These are phyloP conservation scores for Phalera bucephala DNA, from an alignment of 2,888 invertebrate genomes.

Conservation along the genomic window DNA sequence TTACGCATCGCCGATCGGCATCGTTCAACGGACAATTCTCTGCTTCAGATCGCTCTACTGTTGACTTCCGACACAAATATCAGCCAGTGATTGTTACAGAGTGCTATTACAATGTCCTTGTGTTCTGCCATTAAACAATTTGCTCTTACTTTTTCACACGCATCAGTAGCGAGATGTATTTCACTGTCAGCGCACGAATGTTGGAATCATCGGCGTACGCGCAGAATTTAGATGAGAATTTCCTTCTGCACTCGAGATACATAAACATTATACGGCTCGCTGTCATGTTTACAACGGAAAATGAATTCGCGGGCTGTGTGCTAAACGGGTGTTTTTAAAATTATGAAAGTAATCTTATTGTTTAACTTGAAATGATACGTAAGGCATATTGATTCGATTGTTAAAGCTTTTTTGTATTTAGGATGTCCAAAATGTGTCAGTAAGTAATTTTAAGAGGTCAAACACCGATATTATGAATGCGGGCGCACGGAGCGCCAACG, in stretches of 20 bases:
- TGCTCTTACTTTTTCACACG: conserved; percentile 77
- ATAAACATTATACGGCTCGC: conserved; percentile 71
- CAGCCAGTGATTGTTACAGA: conserved; percentile 14
- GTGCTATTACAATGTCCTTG: conserved; percentile 16
- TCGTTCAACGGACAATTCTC: conserved; percentile 19
- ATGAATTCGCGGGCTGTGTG: conserved; percentile 63
- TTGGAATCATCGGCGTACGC: conserved; percentile 69
- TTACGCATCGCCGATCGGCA: conserved; percentile 47
- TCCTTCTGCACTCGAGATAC: conserved; percentile 71
- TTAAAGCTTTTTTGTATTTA: conserved; percentile 23
- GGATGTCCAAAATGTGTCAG: conserved; percentile 53
- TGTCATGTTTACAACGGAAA: conserved; percentile 78
- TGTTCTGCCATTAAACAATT: conserved; percentile 23
- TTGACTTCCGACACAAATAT: conserved; percentile 7
- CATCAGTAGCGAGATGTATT: conserved; percentile 66
- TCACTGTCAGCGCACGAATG: conserved; percentile 70
- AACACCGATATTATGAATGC: conserved; percentile 74
- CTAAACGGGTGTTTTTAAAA: conserved; percentile 56
- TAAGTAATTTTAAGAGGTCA: conserved; percentile 66
- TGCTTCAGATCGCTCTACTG: too few relatives aligned
- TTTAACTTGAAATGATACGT: conserved; percentile 24
- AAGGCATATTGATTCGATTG: conserved; percentile 14
- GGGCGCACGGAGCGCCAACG: conserved; percentile 69
- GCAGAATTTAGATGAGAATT: conserved; percentile 79
- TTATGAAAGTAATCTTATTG: conserved; percentile 51